These are phyloP conservation scores for Potorous gilbertii DNA, from an alignment of 2,797 vertebrate species.

Conservation along the genomic window DNA sequence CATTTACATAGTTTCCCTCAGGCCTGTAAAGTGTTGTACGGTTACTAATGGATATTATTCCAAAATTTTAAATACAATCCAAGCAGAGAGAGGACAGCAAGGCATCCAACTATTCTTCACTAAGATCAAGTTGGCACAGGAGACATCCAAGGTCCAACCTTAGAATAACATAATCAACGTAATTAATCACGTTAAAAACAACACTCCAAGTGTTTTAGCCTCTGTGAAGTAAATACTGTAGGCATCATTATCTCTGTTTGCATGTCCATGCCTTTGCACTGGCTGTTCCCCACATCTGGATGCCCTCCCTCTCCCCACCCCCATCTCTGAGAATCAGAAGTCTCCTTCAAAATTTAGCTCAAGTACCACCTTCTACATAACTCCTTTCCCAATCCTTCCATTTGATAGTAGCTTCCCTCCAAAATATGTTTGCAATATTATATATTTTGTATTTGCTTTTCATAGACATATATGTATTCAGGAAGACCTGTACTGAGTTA, in stretches of 20 bases:
- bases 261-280: background rate
- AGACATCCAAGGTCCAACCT: background rate
- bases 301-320: background rate
- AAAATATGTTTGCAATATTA: background rate
- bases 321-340: background rate
- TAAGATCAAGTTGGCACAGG: background rate
- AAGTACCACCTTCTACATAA: background rate
- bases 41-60: background rate
- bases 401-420: background rate
- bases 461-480: background rate
- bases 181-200: background rate
- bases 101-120: background rate
- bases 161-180: background rate
- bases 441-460: background rate
- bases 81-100: background rate
- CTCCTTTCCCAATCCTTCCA: background rate
- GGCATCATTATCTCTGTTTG: no score
- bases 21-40: background rate
- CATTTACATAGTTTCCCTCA: background rate
- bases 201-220: background rate
- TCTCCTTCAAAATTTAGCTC: background rate
- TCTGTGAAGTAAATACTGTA: background rate
- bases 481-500: background rate
- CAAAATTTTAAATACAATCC: background rate
- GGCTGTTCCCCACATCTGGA: background rate